Evolutionary conservation across 2,113 vertebrate species (phyloP).

Genomic region (Perognathus longimembris): DNA sequence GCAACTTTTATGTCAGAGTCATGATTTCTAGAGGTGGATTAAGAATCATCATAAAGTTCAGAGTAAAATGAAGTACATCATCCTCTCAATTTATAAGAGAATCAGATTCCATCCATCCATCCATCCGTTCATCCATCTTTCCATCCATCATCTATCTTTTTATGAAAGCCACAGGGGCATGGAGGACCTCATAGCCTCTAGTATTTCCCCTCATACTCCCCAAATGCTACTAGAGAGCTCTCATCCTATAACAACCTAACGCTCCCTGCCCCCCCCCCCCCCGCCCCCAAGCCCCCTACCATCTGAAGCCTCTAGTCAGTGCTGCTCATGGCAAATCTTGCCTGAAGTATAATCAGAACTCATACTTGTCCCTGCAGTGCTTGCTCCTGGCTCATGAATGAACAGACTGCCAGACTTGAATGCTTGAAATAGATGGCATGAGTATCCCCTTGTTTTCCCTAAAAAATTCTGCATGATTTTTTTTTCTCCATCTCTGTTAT

Average conservation of each 20-base stretch:
- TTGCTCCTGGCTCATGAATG: background rate
- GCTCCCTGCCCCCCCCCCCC: too few relatives aligned
- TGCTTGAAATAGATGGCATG: background rate
- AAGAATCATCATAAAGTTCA: constrained; percentile 10
- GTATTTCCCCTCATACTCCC: background rate
- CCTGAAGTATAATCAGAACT: background rate
- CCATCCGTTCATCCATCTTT: too few relatives aligned
- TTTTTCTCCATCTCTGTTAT: too few relatives aligned
- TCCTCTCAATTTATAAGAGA: background rate
- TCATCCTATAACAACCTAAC: background rate
- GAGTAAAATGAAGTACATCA: background rate
- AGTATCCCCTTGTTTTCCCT: background rate
- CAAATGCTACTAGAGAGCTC: background rate
- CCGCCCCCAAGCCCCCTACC: too few relatives aligned
- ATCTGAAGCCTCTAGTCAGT: background rate
- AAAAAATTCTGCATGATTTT: too few relatives aligned
- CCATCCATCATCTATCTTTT: background rate
- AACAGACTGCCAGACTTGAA: background rate
- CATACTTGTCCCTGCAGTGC: background rate
- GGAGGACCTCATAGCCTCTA: background rate
- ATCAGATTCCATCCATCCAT: background rate
- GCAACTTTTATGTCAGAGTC: background rate
- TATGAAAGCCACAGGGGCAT: background rate
- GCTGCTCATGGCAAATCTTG: background rate
- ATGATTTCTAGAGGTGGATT: background rate